These are phyloP conservation scores for Discoglossus pictus DNA, from an alignment of 2,797 vertebrate genomes.

Conservation along the genomic window DNA sequence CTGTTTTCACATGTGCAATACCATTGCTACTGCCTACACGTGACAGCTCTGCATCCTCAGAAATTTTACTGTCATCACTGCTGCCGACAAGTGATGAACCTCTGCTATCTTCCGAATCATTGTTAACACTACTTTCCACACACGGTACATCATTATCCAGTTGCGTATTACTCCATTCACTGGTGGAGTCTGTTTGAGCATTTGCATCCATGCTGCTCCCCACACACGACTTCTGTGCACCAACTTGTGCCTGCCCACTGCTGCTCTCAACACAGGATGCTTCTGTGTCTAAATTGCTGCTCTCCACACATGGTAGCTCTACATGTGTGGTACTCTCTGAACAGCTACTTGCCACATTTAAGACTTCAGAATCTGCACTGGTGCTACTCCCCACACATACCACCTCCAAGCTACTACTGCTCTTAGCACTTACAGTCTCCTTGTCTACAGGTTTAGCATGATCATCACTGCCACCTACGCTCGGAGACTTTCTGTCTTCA, in stretches of 20 bases:
- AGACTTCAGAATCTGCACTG: neutral
- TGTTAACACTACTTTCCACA: neutral
- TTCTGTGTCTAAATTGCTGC: slow-evolving; percentile 5
- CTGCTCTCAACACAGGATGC: slow-evolving; percentile 1
- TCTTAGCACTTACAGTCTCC: neutral
- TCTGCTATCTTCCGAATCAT: neutral
- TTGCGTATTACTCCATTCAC: neutral
- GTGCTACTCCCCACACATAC: too few relatives aligned
- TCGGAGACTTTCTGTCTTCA: too few relatives aligned
- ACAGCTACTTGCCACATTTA: too few relatives aligned
- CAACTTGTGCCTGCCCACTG: too few relatives aligned
- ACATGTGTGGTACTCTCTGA: too few relatives aligned
- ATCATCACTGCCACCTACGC: too few relatives aligned
- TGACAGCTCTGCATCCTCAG: slow-evolving; percentile 3
- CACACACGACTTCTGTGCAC: too few relatives aligned
- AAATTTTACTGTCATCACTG: neutral
- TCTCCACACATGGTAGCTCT: too few relatives aligned
- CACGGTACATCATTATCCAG: neutral
- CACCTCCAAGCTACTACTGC: neutral
- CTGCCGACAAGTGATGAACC: neutral
- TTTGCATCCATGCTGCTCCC: too few relatives aligned
- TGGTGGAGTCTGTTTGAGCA: neutral
- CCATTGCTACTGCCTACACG: slow-evolving; percentile 49
- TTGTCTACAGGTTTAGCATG: neutral
- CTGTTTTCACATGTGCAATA: neutral